Evolutionary conservation across 2,888 invertebrate genomes (phyloP).

Genomic region (Steromphala cineraria): DNA sequence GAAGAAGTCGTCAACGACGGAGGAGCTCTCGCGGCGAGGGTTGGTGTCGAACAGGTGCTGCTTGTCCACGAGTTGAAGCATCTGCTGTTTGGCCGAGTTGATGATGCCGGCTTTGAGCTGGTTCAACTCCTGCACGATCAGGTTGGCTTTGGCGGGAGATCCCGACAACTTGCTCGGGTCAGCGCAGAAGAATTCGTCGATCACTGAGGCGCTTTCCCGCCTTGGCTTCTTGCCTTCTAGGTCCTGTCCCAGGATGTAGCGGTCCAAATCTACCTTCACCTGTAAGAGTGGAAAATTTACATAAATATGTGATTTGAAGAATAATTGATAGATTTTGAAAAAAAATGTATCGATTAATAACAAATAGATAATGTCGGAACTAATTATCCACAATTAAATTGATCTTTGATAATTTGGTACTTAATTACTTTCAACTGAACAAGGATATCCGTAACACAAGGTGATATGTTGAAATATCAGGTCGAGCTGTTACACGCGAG

Average conservation of each 20-base stretch:
- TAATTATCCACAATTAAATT: not conserved
- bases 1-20: slow-evolving; percentile 61
- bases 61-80: slow-evolving; percentile 46
- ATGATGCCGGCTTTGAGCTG: slow-evolving; percentile 46
- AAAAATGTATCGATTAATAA: not conserved
- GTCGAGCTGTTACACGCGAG: not conserved
- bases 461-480: not conserved
- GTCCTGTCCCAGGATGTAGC: slow-evolving; percentile 78
- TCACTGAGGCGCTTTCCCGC: slow-evolving; percentile 80
- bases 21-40: slow-evolving; percentile 55
- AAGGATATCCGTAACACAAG: no score
- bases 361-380: not conserved
- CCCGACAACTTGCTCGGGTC: slow-evolving; percentile 49
- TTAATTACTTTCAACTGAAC: no score
- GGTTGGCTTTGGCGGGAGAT: slow-evolving; percentile 19
- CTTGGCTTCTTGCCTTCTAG: slow-evolving; percentile 76
- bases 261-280: slow-evolving; percentile 80
- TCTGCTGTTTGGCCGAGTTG: slow-evolving; percentile 45
- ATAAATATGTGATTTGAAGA: not conserved
- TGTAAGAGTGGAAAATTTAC: not conserved
- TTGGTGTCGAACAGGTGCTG: slow-evolving; percentile 32
- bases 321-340: not conserved
- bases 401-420: not conserved
- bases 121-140: slow-evolving; percentile 34
- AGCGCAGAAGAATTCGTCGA: slow-evolving; percentile 82